Percentiles rank a stretch among this genome's conserved stretches.
Conservation (phyloP, 2,113 vertebrate species). For the Pteruthius melanotis region DNA sequence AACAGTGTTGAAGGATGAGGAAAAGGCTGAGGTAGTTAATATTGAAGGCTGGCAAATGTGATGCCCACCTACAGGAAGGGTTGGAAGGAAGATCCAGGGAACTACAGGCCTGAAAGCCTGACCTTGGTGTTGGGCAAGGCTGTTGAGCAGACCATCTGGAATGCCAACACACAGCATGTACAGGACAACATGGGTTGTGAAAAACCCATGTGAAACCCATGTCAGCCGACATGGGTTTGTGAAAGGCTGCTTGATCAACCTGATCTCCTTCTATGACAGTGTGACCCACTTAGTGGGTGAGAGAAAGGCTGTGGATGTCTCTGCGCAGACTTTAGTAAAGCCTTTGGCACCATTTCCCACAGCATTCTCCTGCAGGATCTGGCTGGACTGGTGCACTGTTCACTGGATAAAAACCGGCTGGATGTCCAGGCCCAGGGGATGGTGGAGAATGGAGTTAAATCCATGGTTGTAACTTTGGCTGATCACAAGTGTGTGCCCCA, state of each 20-base stretch:
- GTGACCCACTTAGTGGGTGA: neutral
- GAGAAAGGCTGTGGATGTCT: neutral
- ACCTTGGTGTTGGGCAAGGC: neutral
- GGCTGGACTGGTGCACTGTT: neutral
- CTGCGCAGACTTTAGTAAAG: neutral
- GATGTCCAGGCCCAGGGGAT: rapidly evolving
- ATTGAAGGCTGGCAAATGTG: neutral
- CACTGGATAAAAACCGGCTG: neutral
- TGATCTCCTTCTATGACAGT: neutral
- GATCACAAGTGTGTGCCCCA: neutral
- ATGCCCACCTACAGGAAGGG: rapidly evolving
- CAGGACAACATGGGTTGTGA: too few relatives aligned
- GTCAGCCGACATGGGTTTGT: neutral
- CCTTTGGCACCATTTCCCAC: neutral
- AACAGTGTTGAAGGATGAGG: neutral
- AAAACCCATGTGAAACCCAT: too few relatives aligned
- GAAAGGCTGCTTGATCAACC: neutral
- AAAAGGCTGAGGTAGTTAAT: neutral
- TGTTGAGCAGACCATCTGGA: neutral
- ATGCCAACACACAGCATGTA: neutral
- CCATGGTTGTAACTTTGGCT: neutral
- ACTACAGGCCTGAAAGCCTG: neutral
- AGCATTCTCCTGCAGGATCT: neutral
- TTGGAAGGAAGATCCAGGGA: neutral
- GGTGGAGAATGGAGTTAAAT: neutral